A percentile compares a stretch with the other conserved stretches of the same genome.
These are phyloP conservation scores for Brachymystax lenok DNA, from an alignment of 2,797 vertebrate genomes.

Conservation along the genomic window DNA sequence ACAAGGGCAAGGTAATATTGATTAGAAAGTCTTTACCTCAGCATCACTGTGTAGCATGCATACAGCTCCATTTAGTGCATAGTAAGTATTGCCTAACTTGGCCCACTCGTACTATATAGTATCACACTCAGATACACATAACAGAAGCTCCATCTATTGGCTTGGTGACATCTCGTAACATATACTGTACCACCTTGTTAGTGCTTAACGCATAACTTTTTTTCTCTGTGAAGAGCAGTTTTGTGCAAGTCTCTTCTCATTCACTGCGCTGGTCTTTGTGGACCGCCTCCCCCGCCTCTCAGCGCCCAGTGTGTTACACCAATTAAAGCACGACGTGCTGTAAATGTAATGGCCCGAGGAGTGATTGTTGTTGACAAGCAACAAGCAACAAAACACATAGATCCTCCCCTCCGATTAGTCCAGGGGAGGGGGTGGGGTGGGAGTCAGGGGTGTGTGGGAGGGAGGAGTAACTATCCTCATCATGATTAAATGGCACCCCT, in stretches of 20 bases:
- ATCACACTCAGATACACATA: too few species aligned
- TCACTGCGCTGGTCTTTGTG: slow-evolving; percentile 81
- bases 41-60: too few species aligned
- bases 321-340: slow-evolving; percentile 98
- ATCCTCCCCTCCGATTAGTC: slow-evolving; percentile 99
- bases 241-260: slow-evolving; percentile 88
- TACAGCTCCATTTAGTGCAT: too few species aligned
- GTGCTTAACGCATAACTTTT: slow-evolving; percentile 87
- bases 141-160: too few species aligned
- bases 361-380: slow-evolving; percentile 99
- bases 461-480: neutral
- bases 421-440: slow-evolving; percentile 89
- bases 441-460: slow-evolving; percentile 9
- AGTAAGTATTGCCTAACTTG: too few species aligned
- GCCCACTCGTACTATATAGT: too few species aligned
- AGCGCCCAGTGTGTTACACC: slow-evolving; percentile 90
- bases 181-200: slow-evolving; percentile 79
- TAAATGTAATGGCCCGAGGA: slow-evolving; percentile 97
- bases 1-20: too few species aligned
- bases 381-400: slow-evolving; percentile 99
- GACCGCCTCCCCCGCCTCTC: slow-evolving; percentile 82
- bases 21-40: too few species aligned
- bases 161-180: too few species aligned
- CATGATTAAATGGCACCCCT: neutral
- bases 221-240: slow-evolving; percentile 81